Percentiles rank a stretch among this genome's conserved stretches.
Conservation (phyloP, 1,140 invertebrate species). For the Sinella curviseta region DNA sequence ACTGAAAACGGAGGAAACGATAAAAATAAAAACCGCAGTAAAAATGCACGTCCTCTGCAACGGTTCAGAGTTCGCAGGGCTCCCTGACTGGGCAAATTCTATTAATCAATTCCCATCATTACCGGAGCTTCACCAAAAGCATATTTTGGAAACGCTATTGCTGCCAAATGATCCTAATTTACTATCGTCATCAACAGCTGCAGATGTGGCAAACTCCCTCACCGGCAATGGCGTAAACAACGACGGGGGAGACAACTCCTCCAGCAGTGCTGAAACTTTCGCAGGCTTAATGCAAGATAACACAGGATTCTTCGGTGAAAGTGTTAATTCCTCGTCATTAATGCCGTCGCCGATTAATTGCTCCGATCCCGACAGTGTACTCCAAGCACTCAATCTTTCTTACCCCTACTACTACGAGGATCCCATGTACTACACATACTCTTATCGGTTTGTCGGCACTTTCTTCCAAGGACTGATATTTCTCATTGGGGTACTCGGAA, state of each 20-base stretch:
- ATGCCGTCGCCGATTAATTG: not conserved
- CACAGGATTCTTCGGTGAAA: not conserved
- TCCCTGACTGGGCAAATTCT: not conserved
- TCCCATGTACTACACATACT: conserved; percentile 57
- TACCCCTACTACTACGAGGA: conserved; percentile 25
- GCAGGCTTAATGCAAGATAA: not conserved
- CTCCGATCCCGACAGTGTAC: not conserved
- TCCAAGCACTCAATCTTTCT: not conserved
- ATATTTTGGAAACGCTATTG: not conserved
- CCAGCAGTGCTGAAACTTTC: not conserved
- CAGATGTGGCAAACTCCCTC: not conserved
- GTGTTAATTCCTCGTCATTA: not conserved
- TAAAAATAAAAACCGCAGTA: not conserved
- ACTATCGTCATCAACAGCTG: not conserved
- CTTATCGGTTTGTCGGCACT: conserved; percentile 61
- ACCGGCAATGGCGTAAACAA: not conserved
- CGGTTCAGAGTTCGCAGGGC: not conserved
- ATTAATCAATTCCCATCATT: conserved; percentile 1
- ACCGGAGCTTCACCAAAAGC: not conserved
- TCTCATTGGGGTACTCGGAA: conserved; percentile 62
- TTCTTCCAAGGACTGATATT: conserved; percentile 63
- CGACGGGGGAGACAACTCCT: not conserved
- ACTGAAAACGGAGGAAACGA: not conserved
- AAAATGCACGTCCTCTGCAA: conserved; percentile 5
- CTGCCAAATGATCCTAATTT: conserved; percentile 15